Evolutionary conservation across 2,113 vertebrate species (phyloP).

Genomic region (Osmerus mordax): DNA sequence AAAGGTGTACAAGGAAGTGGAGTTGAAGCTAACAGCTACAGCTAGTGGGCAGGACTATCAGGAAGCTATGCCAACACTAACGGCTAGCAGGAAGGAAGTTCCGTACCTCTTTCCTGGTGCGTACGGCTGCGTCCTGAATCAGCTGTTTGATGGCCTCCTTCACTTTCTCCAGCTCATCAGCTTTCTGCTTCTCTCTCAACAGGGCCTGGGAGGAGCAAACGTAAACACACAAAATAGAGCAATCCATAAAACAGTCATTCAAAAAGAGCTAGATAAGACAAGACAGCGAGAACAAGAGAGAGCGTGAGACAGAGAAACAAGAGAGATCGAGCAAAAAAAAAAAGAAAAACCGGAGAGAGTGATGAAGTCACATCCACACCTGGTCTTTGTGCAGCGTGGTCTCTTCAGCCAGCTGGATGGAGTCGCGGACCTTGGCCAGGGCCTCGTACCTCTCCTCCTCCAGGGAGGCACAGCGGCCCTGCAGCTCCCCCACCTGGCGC

Average conservation of each 20-base stretch:
- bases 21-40: neutral
- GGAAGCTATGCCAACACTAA: neutral
- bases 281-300: neutral
- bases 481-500: constrained; percentile 78
- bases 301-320: neutral
- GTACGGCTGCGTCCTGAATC: constrained; percentile 75
- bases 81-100: neutral
- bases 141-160: constrained; percentile 79
- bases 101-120: constrained; percentile 80
- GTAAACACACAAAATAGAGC: neutral
- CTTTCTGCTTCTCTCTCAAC: constrained; percentile 85
- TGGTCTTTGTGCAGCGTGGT: constrained; percentile 84
- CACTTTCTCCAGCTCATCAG: constrained; percentile 81
- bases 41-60: neutral
- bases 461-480: constrained; percentile 66
- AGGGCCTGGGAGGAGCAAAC: constrained; percentile 72
- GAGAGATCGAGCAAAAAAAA: neutral
- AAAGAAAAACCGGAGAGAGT: neutral
- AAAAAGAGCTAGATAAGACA: neutral
- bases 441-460: constrained; percentile 83
- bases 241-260: neutral
- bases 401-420: constrained; percentile 85
- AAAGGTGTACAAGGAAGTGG: neutral
- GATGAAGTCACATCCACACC: constrained; percentile 62
- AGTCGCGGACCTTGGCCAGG: constrained; percentile 77